Evolutionary conservation across 1,140 invertebrate species (phyloP).

Genomic region (Chymomyza costata): DNA sequence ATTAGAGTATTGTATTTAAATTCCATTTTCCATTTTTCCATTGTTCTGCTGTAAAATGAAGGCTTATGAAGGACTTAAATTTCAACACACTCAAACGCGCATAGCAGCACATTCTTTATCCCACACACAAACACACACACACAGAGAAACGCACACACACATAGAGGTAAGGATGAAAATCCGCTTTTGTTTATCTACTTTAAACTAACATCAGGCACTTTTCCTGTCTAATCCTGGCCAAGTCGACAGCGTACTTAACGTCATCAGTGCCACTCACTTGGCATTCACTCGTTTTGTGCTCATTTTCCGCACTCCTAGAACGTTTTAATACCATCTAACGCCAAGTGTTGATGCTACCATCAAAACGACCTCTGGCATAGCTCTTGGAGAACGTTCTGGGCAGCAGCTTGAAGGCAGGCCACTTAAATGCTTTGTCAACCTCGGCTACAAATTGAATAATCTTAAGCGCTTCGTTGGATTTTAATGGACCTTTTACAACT

Average conservation of each 20-base stretch:
- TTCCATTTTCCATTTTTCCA: no score
- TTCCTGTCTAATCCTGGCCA: conserved; percentile 66
- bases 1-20: no score
- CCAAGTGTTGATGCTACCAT: conserved; percentile 14
- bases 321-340: conserved; percentile 21
- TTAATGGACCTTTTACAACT: conserved; percentile 63
- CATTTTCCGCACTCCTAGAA: conserved; percentile 48
- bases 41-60: no score
- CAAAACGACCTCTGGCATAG: not conserved
- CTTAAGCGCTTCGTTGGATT: conserved; percentile 63
- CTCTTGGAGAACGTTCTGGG: not conserved
- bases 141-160: conserved; percentile 4
- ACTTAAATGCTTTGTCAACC: conserved; percentile 21
- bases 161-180: no score
- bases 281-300: no score
- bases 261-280: conserved; percentile 63
- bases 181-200: conserved; percentile 69
- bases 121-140: conserved; percentile 13
- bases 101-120: not conserved
- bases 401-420: conserved; percentile 9
- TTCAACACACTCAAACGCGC: conserved; percentile 5
- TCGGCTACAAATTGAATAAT: conserved; percentile 64
- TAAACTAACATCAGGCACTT: conserved; percentile 72
- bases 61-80: conserved; percentile 4
- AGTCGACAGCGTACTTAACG: conserved; percentile 68